Conservation (phyloP, 2,797 vertebrate species). For the Podarcis lilfordi region DNA sequence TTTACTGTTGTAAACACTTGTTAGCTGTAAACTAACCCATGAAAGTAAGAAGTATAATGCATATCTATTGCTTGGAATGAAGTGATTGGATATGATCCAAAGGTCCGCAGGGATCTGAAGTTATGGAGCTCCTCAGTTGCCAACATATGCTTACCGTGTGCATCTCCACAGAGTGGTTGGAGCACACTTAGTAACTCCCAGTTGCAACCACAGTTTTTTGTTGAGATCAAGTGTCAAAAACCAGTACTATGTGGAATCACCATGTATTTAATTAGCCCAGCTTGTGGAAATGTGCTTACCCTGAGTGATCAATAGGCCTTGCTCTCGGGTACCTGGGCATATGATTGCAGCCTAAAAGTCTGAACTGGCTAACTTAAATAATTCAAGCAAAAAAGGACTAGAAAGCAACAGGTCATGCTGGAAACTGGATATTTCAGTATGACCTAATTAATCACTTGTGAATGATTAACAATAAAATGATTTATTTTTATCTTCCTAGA, state of each 20-base stretch:
- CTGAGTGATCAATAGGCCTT: background rate
- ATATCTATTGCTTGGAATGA: constrained; percentile 1
- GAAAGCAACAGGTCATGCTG: background rate
- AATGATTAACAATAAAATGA: background rate
- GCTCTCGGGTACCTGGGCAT: background rate
- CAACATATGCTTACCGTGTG: background rate
- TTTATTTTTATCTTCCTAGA: background rate
- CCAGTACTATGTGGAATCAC: background rate
- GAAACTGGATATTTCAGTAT: constrained; percentile 29
- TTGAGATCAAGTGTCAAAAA: background rate
- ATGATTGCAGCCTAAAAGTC: background rate
- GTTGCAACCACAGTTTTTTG: background rate
- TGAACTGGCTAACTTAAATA: background rate
- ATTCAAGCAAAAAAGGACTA: background rate
- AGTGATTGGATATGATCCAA: constrained; percentile 7
- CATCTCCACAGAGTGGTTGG: background rate
- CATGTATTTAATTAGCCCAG: background rate
- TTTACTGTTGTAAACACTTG: background rate
- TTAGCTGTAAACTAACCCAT: constrained; percentile 14
- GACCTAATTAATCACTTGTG: background rate
- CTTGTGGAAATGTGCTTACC: background rate
- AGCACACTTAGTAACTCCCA: background rate
- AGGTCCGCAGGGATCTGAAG: background rate
- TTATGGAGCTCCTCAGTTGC: background rate
- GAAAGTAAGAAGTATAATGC: background rate